Percentiles rank a stretch among this genome's conserved stretches.
These are phyloP conservation scores for Chlorops oryzae DNA, from an alignment of 1,140 invertebrate species.

Conservation along the genomic window DNA sequence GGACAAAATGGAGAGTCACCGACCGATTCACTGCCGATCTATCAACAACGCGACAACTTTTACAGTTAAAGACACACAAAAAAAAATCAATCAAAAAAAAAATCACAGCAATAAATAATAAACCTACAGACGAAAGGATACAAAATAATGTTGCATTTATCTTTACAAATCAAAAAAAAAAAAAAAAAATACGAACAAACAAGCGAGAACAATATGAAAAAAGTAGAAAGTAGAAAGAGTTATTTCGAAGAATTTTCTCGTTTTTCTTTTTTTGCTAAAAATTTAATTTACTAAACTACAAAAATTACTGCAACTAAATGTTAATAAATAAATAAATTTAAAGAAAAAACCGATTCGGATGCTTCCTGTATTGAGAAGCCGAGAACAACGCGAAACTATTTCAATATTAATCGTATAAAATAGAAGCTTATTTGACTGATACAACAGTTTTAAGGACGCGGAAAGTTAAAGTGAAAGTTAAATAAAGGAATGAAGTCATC, in stretches of 20 bases:
- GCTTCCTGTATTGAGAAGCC: no score
- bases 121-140: not conserved
- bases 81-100: not conserved
- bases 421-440: not conserved
- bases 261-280: no score
- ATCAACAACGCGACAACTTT: slow-evolving; percentile 79
- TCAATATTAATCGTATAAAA: no score
- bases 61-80: slow-evolving; percentile 56
- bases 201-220: not conserved
- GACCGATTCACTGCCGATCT: slow-evolving; percentile 63
- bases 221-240: not conserved
- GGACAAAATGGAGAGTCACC: slow-evolving; percentile 58
- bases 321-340: not conserved
- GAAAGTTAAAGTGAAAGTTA: not conserved
- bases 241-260: not conserved
- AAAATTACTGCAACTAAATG: not conserved
- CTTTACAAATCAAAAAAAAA: not conserved
- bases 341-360: not conserved
- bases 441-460: not conserved
- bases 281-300: not conserved
- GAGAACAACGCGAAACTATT: no score
- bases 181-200: not conserved
- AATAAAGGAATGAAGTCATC: not conserved
- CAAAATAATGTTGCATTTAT: not conserved
- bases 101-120: not conserved